Evolutionary conservation across 2,797 vertebrate genomes (phyloP), one percentile per base, ranked within the genome.

Genomic region (Psittacula echo): DNA sequence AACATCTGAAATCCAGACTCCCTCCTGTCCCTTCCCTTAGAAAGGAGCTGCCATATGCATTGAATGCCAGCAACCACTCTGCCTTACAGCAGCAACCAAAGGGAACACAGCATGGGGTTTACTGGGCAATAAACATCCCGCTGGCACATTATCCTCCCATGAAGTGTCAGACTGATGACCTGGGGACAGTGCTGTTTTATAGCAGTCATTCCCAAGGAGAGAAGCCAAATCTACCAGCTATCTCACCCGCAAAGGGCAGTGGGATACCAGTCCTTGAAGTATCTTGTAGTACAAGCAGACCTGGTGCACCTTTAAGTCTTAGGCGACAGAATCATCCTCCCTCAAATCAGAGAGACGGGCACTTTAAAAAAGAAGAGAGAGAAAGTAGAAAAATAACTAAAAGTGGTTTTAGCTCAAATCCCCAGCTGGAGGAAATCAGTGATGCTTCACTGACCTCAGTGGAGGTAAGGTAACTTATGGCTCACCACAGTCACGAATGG

Each of bases 71-170:
- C 60, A 77, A 51, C 56, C 16, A 7, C 37, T 64, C 71, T 44
- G 67, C 80, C 64, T 73, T 56, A n/a, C 61, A 60, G 42, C 47
- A 60, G 19, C 68, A 45, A 50, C 15, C 9, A 0, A 37, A 84
- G 85, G 51, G 78, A 91, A n/a, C 82, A 87, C 82, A 87, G 90
- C 88, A 45, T 71, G 88, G 66, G 66, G 51, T 87, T 89, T 89
- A 53, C 66, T 32, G 78, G 56, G 85, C 83, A 91, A 74, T 93
- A 91, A 91, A 91, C 44, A 12, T 41, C 93, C 82, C 1, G 12
- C 85, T 87, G 70, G 62, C 16, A 41, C 47, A 27, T 84, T 81
- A 34, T 81, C 42, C 22, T 58, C 34, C 66, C 77, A 22, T 58
- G 85, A 87, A 74, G 78, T 73, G 61, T 78, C 91, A 78, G 75